These are phyloP conservation scores for Caloenas nicobarica DNA, from an alignment of 2,113 vertebrate species.

Conservation along the genomic window DNA sequence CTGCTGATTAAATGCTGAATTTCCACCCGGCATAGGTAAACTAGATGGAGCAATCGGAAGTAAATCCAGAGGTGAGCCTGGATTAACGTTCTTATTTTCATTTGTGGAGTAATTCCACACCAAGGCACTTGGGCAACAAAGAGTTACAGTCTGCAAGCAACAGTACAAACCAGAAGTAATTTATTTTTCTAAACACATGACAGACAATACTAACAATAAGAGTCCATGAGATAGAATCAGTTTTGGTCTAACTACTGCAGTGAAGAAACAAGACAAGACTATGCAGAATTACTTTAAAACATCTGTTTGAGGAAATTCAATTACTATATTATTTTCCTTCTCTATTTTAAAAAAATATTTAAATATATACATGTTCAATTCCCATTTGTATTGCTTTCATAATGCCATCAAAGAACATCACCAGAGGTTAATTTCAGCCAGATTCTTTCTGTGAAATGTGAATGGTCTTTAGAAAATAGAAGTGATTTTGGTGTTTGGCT, in stretches of 20 bases:
- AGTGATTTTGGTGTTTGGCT: not conserved
- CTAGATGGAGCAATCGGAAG: conserved; percentile 79
- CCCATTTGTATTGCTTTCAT: not conserved
- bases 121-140: conserved; percentile 86
- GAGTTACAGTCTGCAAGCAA: conserved; percentile 76
- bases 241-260: not conserved
- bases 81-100: conserved; percentile 73
- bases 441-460: not conserved
- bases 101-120: conserved; percentile 83
- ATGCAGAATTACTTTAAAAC: not conserved
- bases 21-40: conserved; percentile 81
- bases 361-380: not conserved
- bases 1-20: conserved; percentile 80
- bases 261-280: not conserved
- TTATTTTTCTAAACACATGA: not conserved
- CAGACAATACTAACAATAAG: not conserved
- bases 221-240: not conserved
- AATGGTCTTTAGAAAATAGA: not conserved
- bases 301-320: not conserved
- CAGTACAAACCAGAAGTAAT: not conserved
- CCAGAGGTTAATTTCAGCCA: not conserved
- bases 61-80: conserved; percentile 81
- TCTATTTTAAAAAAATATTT: not conserved
- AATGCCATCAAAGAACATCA: not conserved
- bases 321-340: not conserved